A percentile compares a stretch with the other conserved stretches of the same genome.
Conservation (phyloP, 2,113 vertebrate species). For the Enhydra lutris region DNA sequence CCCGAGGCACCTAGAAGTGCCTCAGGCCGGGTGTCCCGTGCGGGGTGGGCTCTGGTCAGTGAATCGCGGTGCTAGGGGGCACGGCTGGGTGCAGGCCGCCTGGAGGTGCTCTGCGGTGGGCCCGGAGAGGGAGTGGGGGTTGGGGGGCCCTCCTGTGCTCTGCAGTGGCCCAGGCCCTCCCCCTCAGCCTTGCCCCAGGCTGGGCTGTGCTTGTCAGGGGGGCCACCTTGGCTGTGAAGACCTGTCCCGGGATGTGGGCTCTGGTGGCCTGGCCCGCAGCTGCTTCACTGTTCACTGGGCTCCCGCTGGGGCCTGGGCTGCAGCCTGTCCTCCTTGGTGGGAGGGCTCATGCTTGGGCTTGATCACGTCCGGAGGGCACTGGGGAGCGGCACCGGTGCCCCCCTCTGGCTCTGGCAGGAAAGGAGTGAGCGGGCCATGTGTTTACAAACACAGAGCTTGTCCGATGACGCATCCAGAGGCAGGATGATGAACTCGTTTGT, state of each 20-base stretch:
- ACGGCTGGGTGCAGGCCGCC: not conserved
- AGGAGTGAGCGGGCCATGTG: accelerated
- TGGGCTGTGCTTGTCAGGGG: too few relatives aligned
- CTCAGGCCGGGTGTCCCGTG: too few relatives aligned
- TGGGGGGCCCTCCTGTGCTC: too few relatives aligned
- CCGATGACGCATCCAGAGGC: accelerated
- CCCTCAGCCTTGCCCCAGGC: not conserved
- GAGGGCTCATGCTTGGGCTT: too few relatives aligned
- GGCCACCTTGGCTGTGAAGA: not conserved
- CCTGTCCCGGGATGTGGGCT: not conserved
- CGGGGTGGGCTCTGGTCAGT: not conserved
- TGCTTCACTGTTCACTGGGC: not conserved
- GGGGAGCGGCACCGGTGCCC: accelerated
- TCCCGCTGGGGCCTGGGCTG: not conserved
- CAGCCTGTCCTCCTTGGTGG: not conserved
- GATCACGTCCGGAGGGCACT: not conserved
- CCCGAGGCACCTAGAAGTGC: accelerated
- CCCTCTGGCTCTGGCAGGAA: not conserved
- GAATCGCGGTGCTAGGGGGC: not conserved
- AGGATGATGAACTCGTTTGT: not conserved
- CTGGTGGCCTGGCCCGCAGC: not conserved
- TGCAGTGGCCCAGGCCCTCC: not conserved
- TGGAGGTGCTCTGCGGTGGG: not conserved
- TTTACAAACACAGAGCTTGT: accelerated
- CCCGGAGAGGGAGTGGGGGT: not conserved